These are phyloP conservation scores for Horisme vitalbata DNA, from an alignment of 2,888 invertebrate genomes.

Conservation along the genomic window DNA sequence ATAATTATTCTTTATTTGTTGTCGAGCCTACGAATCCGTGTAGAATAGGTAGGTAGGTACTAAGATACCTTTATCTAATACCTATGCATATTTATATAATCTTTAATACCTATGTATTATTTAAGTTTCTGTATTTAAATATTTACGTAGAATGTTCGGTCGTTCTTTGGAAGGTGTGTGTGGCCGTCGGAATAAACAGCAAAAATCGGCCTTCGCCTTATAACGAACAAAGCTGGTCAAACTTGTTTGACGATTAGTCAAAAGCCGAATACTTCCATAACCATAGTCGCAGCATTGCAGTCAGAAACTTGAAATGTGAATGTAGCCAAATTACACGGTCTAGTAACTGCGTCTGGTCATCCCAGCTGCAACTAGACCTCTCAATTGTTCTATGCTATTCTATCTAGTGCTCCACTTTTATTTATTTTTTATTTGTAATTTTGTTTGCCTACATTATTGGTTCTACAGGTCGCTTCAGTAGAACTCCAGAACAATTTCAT, in stretches of 20 bases:
- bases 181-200: conserved; percentile 18
- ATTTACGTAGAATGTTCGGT: conserved; percentile 14
- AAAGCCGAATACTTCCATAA: conserved; percentile 38
- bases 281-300: conserved; percentile 27
- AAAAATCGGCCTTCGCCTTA: conserved; percentile 34
- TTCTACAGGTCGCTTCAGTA: no score
- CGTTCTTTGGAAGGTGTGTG: conserved; percentile 11
- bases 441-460: no score
- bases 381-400: no score
- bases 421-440: no score
- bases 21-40: conserved; percentile 2
- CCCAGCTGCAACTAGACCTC: no score
- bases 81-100: no score
- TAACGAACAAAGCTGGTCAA: conserved; percentile 36
- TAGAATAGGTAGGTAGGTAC: no score
- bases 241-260: conserved; percentile 43
- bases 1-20: no score
- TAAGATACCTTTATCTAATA: no score
- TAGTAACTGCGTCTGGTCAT: background rate
- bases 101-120: background rate
- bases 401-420: no score
- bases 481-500: no score
- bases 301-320: conserved; percentile 23
- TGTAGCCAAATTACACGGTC: conserved; percentile 20
- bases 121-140: conserved; percentile 1